Evolutionary conservation across 2,113 vertebrate species (phyloP).

Genomic region (Vicugna pacos): DNA sequence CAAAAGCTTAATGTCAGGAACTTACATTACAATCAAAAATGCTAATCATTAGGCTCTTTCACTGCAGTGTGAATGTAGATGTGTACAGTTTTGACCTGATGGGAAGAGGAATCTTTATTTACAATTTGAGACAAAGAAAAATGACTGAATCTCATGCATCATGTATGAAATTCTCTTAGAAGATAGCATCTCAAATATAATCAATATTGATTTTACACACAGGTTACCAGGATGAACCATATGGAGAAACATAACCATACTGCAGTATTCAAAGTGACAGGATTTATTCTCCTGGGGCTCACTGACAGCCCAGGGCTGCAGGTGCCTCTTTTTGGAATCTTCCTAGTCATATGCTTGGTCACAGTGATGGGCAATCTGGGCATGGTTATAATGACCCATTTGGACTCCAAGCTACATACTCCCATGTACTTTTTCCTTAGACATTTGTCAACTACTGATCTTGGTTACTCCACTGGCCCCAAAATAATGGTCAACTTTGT

Average conservation of each 20-base stretch:
- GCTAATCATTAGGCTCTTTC: neutral
- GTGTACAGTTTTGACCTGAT: neutral
- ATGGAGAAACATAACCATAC: constrained; percentile 71
- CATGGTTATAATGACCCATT: constrained; percentile 67
- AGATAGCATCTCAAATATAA: neutral
- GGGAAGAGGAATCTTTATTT: neutral
- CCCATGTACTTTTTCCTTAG: constrained; percentile 85
- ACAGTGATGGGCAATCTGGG: constrained; percentile 73
- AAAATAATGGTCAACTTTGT: constrained; percentile 80
- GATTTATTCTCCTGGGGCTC: constrained; percentile 82
- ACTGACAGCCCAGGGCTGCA: constrained; percentile 32
- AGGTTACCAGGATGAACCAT: neutral
- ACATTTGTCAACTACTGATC: constrained; percentile 81
- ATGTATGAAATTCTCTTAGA: neutral
- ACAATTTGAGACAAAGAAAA: neutral
- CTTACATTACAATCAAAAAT: neutral
- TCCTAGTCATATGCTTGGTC: constrained; percentile 66
- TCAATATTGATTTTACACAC: neutral
- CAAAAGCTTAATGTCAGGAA: neutral
- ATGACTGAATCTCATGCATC: rapidly evolving
- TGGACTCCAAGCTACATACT: constrained; percentile 69
- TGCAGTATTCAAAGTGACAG: neutral
- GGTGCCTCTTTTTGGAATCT: constrained; percentile 65
- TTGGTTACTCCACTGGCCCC: constrained; percentile 84
- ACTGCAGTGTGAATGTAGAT: neutral